Base-by-base conservation (phyloP, 2,888 invertebrate species). In the Drosophila anomelani region DNA sequence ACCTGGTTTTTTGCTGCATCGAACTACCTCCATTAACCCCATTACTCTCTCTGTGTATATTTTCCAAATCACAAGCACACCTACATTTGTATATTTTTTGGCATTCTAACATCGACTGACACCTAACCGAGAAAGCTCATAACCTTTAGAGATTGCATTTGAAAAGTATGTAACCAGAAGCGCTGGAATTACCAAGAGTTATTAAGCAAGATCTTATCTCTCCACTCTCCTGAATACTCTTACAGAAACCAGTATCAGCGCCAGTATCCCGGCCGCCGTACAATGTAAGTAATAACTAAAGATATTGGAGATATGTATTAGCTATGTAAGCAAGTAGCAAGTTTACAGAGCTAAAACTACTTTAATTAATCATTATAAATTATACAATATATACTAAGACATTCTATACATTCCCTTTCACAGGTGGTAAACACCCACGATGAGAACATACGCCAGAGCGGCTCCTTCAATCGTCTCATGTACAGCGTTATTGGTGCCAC, bases 391-490 rank as follows among this genome's bases (percentile, higher is more conserved):
- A 34, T 39, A 47, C 23, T 51, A n/a, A 29, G 17, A 29, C 36
- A 4, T 4, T 7, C n/a, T 8, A 4, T 36, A 13, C 53, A 23
- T 15, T 13, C 26, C 20, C 7, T 23, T 13, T 13, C 13, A 91
- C 10, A 92, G 92, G 91, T 92, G 92, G 92, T 92, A 91, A 92
- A 94, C 93, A 88, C 95, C 95, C 89, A 90, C 83, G 95, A 95
- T 90, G 97, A 97, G 91, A 94, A 95, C 90, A 97, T 98, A 92
- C 97, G 97, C 91, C 98, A 98, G 93, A 97, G 97, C 93, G 96
- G 96, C 93, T 97, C 97, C 80, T 98, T 98, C 94, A 97, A 96
- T 93, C 96, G 97, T 92, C 95, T 98, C 92, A 97, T 97, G 97
- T 96, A 96, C 94, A 96, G 96, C 94, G 97, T 98, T 82, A 94